These are phyloP conservation scores for Teleopsis dalmanni DNA, from an alignment of 1,140 invertebrate genomes.

Conservation along the genomic window DNA sequence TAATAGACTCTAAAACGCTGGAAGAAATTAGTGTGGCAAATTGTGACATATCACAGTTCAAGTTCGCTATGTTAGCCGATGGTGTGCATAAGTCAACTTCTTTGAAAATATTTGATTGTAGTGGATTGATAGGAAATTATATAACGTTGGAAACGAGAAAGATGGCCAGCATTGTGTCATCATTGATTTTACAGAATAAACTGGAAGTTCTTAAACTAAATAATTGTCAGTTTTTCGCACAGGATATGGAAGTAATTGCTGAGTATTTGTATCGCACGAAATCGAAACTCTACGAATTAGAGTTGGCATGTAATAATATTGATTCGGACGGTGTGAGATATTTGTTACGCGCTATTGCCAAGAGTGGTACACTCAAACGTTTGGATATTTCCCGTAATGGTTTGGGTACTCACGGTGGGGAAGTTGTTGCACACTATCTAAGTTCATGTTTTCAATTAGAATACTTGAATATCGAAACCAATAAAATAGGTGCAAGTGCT, in stretches of 20 bases:
- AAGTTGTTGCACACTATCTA: conserved; percentile 24
- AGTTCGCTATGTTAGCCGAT: conserved; percentile 29
- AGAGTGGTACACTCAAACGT: conserved; percentile 11
- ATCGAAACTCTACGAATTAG: conserved; percentile 15
- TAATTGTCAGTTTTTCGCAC: conserved; percentile 24
- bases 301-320: conserved; percentile 25
- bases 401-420: conserved; percentile 29
- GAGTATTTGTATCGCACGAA: conserved; percentile 18
- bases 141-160: conserved; percentile 29
- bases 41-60: conserved; percentile 28
- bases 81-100: conserved; percentile 26
- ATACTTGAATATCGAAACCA: conserved; percentile 20
- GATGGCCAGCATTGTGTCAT: conserved; percentile 20
- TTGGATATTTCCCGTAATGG: conserved; percentile 26
- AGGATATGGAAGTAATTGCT: conserved; percentile 28
- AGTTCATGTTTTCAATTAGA: conserved; percentile 19
- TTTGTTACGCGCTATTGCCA: conserved; percentile 20
- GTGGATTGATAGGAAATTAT: conserved; percentile 16
- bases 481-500: conserved; percentile 15
- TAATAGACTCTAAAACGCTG: conserved; percentile 20
- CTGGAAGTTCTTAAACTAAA: conserved; percentile 21
- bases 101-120: conserved; percentile 15
- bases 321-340: conserved; percentile 22
- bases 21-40: conserved; percentile 20
- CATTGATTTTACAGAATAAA: conserved; percentile 28